Evolutionary conservation across 2,797 vertebrate species (phyloP).

Genomic region (Periparus ater): DNA sequence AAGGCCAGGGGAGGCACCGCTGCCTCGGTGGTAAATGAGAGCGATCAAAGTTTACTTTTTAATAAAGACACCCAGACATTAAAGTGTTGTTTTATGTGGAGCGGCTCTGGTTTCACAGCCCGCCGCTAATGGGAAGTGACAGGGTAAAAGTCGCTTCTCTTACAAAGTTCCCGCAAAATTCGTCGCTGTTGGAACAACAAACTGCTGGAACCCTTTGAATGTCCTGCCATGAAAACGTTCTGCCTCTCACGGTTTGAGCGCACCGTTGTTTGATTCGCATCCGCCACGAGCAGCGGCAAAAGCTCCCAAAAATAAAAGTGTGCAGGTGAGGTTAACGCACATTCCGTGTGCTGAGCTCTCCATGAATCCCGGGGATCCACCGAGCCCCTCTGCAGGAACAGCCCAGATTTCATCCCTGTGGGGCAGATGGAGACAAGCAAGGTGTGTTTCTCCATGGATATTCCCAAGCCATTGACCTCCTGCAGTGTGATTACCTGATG

Average conservation of each 20-base stretch:
- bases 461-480: conserved; percentile 6
- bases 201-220: neutral
- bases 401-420: neutral
- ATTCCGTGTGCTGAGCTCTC: neutral
- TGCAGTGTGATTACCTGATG: neutral
- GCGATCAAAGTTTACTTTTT: conserved; percentile 26
- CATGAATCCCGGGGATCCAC: neutral
- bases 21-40: neutral
- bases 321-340: neutral
- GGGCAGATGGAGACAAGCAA: neutral
- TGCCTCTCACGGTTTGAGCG: neutral
- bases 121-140: conserved; percentile 3
- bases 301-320: too few relatives aligned
- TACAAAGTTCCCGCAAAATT: neutral
- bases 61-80: neutral
- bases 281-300: neutral
- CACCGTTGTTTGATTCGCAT: neutral
- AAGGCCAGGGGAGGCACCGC: neutral
- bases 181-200: neutral
- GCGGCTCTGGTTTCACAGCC: neutral
- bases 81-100: conserved; percentile 2
- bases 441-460: neutral
- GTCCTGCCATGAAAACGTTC: neutral
- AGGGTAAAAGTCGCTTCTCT: neutral
- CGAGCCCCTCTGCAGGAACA: neutral